Evolutionary conservation across 2,888 invertebrate genomes (phyloP).

Genomic region (Zaprionus lineosus): DNA sequence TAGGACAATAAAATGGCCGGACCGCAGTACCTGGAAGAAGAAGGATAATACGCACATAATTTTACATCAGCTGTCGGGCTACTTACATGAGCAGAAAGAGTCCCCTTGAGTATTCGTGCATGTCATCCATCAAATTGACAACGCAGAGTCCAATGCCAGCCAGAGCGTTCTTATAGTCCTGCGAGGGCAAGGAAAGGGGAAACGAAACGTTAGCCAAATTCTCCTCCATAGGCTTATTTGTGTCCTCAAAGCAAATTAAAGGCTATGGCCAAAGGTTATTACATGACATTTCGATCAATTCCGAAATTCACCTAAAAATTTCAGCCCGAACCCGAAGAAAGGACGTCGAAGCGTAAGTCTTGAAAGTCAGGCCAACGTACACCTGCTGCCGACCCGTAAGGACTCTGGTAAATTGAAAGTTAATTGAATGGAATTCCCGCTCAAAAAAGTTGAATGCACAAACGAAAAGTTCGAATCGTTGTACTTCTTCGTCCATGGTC

Average conservation of each 20-base stretch:
- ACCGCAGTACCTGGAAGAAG: conserved; percentile 79
- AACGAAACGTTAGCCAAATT: conserved; percentile 3
- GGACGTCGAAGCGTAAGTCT: no score
- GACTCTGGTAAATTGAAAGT: no score
- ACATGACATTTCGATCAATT: conserved; percentile 9
- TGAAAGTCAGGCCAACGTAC: no score
- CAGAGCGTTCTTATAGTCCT: conserved; percentile 84
- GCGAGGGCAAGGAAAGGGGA: conserved; percentile 43
- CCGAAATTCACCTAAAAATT: conserved; percentile 48
- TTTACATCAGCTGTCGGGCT: background rate
- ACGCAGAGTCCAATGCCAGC: conserved; percentile 86
- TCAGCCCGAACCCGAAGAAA: no score
- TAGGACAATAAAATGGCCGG: conserved; percentile 85
- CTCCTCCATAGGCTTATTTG: background rate
- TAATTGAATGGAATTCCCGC: conserved; percentile 60
- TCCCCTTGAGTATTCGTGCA: conserved; percentile 87
- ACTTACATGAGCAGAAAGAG: conserved; percentile 87
- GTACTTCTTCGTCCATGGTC: background rate
- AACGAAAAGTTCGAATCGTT: conserved; percentile 33
- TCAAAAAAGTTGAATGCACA: conserved; percentile 27
- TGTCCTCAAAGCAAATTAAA: conserved; percentile 7
- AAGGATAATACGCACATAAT: background rate
- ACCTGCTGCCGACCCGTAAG: no score
- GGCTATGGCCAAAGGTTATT: conserved; percentile 12
- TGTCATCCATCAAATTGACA: conserved; percentile 86